phyloP scores from a whole-genome alignment of 2,797 vertebrate genomes.

The Rhynchotus rufescens region DNA sequence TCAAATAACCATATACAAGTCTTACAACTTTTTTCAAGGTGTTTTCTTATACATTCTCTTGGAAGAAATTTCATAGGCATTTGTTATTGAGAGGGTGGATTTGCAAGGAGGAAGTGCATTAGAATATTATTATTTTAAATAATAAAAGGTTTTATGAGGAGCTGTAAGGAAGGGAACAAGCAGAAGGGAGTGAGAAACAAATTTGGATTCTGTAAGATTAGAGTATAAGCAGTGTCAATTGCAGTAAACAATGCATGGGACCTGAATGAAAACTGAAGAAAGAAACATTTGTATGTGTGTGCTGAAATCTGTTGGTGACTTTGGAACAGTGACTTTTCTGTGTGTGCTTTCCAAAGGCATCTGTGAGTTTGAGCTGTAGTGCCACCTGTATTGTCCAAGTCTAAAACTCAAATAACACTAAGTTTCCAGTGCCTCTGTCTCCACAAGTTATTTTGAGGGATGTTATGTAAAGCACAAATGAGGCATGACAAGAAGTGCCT shows the following conservation, averaged over 20 bases:
- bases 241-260: background rate
- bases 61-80: background rate
- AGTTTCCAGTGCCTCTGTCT: background rate
- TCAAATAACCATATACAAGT: conserved; percentile 49
- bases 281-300: background rate
- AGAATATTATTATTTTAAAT: background rate
- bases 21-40: conserved; percentile 43
- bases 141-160: background rate
- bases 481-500: background rate
- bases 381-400: background rate
- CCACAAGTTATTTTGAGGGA: background rate
- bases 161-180: background rate
- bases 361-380: background rate
- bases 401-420: background rate
- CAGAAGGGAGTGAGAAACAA: background rate
- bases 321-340: background rate
- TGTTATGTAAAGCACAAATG: background rate
- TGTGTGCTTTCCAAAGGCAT: background rate
- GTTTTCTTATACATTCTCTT: conserved; percentile 15
- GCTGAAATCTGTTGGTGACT: background rate
- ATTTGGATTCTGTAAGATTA: background rate
- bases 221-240: background rate
- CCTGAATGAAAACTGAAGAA: background rate
- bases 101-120: background rate
- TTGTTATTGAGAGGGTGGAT: background rate